phyloP scores from a whole-genome alignment of 2,113 vertebrate species.

The Mastomys coucha region DNA sequence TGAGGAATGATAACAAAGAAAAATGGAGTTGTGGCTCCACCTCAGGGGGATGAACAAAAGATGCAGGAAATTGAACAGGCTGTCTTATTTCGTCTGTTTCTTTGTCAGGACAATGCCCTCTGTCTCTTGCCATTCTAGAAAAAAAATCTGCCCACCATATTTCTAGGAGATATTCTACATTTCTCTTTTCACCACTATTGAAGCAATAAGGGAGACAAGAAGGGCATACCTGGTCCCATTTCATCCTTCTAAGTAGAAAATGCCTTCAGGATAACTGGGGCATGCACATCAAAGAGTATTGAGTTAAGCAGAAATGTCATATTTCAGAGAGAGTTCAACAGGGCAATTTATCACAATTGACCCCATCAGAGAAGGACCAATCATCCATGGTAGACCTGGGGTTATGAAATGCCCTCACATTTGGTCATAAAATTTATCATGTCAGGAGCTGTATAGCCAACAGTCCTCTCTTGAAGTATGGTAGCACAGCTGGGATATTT shows the following conservation, averaged over 20 bases:
- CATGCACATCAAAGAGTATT: slow-evolving; percentile 60
- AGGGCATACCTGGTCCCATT: slow-evolving; percentile 6
- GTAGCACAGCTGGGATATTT: slow-evolving; percentile 78
- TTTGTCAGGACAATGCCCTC: background rate
- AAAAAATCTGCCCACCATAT: background rate
- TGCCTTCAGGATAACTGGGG: slow-evolving; percentile 66
- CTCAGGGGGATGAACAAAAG: background rate
- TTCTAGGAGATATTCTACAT: slow-evolving; percentile 32
- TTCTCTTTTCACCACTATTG: background rate
- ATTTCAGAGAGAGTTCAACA: slow-evolving; percentile 80
- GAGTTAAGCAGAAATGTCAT: slow-evolving; percentile 77
- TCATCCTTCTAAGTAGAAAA: slow-evolving; percentile 59
- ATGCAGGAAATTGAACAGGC: background rate
- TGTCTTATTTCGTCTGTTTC: background rate
- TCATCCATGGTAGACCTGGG: slow-evolving; percentile 77
- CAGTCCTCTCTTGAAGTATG: slow-evolving; percentile 76
- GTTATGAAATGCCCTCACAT: slow-evolving; percentile 84
- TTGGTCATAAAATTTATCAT: slow-evolving; percentile 87
- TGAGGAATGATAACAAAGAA: slow-evolving; percentile 41
- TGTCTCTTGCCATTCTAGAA: background rate
- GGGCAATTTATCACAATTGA: slow-evolving; percentile 84
- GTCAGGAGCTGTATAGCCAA: slow-evolving; percentile 77
- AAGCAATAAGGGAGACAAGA: slow-evolving; percentile 15
- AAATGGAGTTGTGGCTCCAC: background rate
- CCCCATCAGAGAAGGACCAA: slow-evolving; percentile 84